Evolutionary conservation across 2,113 vertebrate genomes (phyloP).

Genomic region (Paradisaea rubra): DNA sequence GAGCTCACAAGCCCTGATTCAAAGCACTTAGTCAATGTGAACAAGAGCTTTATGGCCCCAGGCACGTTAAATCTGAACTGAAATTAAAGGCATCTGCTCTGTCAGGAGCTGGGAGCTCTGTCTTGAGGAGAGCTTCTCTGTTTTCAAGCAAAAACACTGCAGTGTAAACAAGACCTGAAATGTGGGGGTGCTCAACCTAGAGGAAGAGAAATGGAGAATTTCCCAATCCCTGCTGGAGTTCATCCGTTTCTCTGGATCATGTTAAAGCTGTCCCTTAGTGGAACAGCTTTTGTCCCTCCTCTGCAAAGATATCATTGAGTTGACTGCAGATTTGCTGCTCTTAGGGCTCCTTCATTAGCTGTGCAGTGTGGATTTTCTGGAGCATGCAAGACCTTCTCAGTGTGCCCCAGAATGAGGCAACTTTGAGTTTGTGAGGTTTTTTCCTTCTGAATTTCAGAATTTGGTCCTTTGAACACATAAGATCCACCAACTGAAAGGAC

Average conservation of each 20-base stretch:
- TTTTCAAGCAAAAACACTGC: not conserved
- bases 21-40: not conserved
- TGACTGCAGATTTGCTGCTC: not conserved
- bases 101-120: not conserved
- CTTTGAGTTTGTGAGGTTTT: not conserved
- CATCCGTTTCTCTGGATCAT: not conserved
- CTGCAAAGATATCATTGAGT: not conserved
- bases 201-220: not conserved
- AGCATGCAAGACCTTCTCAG: not conserved
- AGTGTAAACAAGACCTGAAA: not conserved
- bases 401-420: not conserved
- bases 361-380: not conserved
- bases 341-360: not conserved
- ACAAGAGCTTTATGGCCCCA: not conserved
- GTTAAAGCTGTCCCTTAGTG: not conserved
- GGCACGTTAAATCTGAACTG: not conserved
- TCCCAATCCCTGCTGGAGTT: not conserved
- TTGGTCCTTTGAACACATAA: not conserved
- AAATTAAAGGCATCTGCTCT: not conserved
- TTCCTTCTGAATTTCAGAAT: not conserved
- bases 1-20: constrained; percentile 2
- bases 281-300: not conserved
- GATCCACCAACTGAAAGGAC: not conserved
- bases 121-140: not conserved
- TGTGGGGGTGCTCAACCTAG: not conserved